Base-by-base conservation (phyloP, 2,797 vertebrate genomes). In the Peromyscus melanophrys region DNA sequence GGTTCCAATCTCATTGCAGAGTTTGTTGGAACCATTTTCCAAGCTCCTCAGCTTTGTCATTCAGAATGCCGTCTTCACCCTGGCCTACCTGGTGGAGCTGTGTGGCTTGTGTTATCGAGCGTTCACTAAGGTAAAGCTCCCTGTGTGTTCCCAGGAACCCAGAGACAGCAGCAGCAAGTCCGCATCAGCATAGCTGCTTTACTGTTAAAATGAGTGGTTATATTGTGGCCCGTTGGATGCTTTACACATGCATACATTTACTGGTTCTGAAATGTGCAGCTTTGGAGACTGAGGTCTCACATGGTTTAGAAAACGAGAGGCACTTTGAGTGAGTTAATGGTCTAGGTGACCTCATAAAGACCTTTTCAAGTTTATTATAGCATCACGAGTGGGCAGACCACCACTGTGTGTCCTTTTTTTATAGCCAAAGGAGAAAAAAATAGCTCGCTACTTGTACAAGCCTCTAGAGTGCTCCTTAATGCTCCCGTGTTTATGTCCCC, bases 21-120 rank as follows among this genome's bases (percentile, higher is more conserved):
- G 99, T 98, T 99, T 99, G 96, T 98, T 99, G 98, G 99, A 99
- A 96, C 99, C 99, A 11, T 99, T 99, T 98, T 99, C 99, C 97
- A 99, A 99, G 97, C 98, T 99, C 80, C 98, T 99, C 92, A 99
- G 99, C 98, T 99, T 99, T 97, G 99, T 99, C 57, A 99, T 99
- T 98, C 99, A 99, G 99, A 99, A 99, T 93, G 99, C 99, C 19
- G 98, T 99, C 92, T 99, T 99, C 98, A 99, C 99, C 55, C 99
- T 99, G 96, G 99, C 99, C 82, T 99, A 99, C 98, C 98, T 99
- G 83, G 99, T 99, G 34, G 99, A 99, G 95, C 98, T 99, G 12
- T 99, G 99, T 90, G 99, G 99, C 91, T 99, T 99, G 81, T 99
- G 99, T 98, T 99, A 99, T 98, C 99, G 99, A 98, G 99, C 99